Evolutionary conservation across 2,113 vertebrate genomes (phyloP).

Genomic region (Vulpes ferrilata): DNA sequence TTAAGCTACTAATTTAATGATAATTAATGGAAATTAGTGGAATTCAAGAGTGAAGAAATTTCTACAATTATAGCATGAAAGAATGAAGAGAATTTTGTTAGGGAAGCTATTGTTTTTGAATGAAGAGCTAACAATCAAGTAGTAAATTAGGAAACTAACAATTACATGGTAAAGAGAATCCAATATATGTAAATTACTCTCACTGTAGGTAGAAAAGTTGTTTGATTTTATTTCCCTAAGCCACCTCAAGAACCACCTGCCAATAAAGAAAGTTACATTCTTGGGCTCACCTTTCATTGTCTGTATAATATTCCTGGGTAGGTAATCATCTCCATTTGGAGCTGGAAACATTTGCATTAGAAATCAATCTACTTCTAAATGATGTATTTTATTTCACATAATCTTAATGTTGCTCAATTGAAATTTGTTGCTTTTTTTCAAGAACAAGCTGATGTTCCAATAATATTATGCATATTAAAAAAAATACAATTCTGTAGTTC

Average conservation of each 20-base stretch:
- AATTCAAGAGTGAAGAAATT: conserved; percentile 37
- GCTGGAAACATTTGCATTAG: background rate
- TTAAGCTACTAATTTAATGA: conserved; percentile 49
- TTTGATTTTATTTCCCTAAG: conserved; percentile 57
- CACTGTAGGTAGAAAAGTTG: conserved; percentile 21
- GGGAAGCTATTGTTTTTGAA: conserved; percentile 28
- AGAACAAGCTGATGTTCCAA: conserved; percentile 9
- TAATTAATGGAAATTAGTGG: conserved; percentile 22
- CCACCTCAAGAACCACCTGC: background rate
- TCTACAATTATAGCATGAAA: conserved; percentile 6
- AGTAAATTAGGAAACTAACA: background rate
- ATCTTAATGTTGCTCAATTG: conserved; percentile 20
- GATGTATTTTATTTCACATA: background rate
- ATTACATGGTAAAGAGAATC: background rate
- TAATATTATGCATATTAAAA: background rate
- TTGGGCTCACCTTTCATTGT: conserved; percentile 28
- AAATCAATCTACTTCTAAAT: conserved; percentile 48
- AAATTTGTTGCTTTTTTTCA: background rate
- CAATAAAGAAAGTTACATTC: conserved; percentile 19
- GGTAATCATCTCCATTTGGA: conserved; percentile 15
- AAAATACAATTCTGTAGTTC: background rate
- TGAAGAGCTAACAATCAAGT: conserved; percentile 22
- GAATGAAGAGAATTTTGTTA: conserved; percentile 1
- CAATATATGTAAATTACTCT: background rate
- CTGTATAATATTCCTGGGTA: background rate